A percentile compares a stretch with the other conserved stretches of the same genome.
These are phyloP conservation scores for Tetranychus piercei DNA, from an alignment of 2,888 invertebrate genomes.

Conservation along the genomic window DNA sequence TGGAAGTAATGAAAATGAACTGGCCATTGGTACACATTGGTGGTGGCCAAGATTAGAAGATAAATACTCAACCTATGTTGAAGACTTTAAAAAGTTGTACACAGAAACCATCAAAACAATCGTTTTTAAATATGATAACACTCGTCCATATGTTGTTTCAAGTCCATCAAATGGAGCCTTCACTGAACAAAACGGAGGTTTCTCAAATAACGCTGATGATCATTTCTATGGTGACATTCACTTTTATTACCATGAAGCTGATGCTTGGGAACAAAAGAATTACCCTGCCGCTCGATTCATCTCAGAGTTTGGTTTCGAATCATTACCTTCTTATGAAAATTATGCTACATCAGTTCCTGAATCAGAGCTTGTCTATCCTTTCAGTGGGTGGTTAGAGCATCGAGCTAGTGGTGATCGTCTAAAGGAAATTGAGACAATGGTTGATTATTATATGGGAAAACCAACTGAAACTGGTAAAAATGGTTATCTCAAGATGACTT, in stretches of 20 bases:
- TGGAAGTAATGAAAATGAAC: conserved; percentile 87
- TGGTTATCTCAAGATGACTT: conserved; percentile 48
- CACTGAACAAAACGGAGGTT: conserved; percentile 52
- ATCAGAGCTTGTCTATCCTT: conserved; percentile 32
- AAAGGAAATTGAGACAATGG: conserved; percentile 27
- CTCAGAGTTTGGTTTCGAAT: conserved; percentile 90
- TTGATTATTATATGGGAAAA: conserved; percentile 46
- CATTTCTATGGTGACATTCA: conserved; percentile 58
- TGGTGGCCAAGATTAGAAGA: conserved; percentile 44
- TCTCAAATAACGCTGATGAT: conserved; percentile 58
- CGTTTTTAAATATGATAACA: conserved; percentile 44
- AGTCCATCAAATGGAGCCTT: conserved; percentile 74
- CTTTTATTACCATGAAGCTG: conserved; percentile 57
- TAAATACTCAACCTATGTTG: conserved; percentile 38
- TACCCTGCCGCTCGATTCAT: conserved; percentile 68
- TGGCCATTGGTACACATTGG: conserved; percentile 50
- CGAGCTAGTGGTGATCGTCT: conserved; percentile 44
- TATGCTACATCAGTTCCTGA: conserved; percentile 40
- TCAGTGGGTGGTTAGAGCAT: conserved; percentile 41
- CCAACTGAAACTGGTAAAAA: conserved; percentile 30
- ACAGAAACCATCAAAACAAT: conserved; percentile 51
- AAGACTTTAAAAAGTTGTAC: conserved; percentile 66
- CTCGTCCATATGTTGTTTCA: conserved; percentile 55
- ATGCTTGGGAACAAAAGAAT: conserved; percentile 58
- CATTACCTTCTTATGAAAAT: conserved; percentile 55